Evolutionary conservation across 2,888 invertebrate genomes (phyloP), one percentile per base, ranked within the genome.

Genomic region (Drosophila fulvimacula): DNA sequence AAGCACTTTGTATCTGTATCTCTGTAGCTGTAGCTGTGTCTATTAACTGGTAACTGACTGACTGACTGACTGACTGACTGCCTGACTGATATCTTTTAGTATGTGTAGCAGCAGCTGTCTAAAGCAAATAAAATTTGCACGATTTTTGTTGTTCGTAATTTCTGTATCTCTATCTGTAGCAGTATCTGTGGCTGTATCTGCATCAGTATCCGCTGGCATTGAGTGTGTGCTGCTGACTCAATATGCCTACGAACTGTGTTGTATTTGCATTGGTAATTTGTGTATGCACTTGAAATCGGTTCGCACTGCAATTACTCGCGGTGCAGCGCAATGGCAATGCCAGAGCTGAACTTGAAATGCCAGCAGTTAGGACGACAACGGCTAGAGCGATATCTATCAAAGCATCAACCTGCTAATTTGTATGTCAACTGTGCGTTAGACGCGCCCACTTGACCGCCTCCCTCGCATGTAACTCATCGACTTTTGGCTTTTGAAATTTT

Each of bases 191-290:
- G 60, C 30, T 71, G 69, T 65, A 55, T 65, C 38, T 64, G 67
- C 63, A 68, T 62, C 61, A 74, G 67, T 82, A 81, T 81, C 81
- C 81, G 83, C 78, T 78, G 82, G 73, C 82, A 83, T 81, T 82
- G 82, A 78, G 58, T 53, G n/a, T 78, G 57, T 73, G 75, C 67
- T 79, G 88, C 67, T 83, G 88, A 87, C 85, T 83, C 88, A 83
- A 82, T 83, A 79, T 81, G 82, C 84, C 27, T 74, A 61, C 30
- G 48, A 46, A 21, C 34, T 66, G 67, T 68, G 68, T 70, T 69
- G 69, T 84, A 76, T 90, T 81, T 88, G 87, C 84, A 77, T 69
- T 84, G 89, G 80, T 89, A 90, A 88, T 88, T 90, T 88, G 89
- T 86, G 80, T 80, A 88, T 88, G 88, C 88, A 88, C 88, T 88